A percentile compares a stretch with the other conserved stretches of the same genome.
phyloP scores from a whole-genome alignment of 30 jellyfish, hydroid and myxozoan species.

The Hydractinia echinata region DNA sequence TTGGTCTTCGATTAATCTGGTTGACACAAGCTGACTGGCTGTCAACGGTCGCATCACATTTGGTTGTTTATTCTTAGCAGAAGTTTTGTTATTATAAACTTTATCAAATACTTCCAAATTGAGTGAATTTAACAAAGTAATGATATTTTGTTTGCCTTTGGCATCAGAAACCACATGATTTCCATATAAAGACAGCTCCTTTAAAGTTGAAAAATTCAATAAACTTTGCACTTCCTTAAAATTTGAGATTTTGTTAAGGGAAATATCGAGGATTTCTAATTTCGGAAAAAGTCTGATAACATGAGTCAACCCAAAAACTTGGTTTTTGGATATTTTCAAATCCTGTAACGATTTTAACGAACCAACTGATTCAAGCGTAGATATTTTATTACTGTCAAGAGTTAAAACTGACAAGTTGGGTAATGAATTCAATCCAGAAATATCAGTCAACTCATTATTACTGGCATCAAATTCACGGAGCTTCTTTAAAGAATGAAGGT shows the following conservation, averaged over 20 bases:
- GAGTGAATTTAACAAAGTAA: neutral
- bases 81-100: neutral
- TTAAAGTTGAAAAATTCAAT: neutral
- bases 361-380: neutral
- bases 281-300: constrained; percentile 14
- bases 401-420: constrained; percentile 7
- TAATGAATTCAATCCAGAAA: constrained; percentile 26
- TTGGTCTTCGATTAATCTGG: constrained; percentile 28
- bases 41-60: constrained; percentile 44
- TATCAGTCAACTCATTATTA: constrained; percentile 3
- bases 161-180: constrained; percentile 13
- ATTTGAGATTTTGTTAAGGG: neutral
- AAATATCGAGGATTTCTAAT: constrained; percentile 10
- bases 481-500: constrained; percentile 22
- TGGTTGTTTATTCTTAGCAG: constrained; percentile 1
- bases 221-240: neutral
- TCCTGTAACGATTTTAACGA: constrained; percentile 8
- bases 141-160: neutral
- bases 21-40: constrained; percentile 34
- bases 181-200: constrained; percentile 18
- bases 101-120: constrained; percentile 17
- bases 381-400: constrained; percentile 20
- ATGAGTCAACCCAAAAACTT: neutral
- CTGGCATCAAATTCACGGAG: constrained; percentile 33
- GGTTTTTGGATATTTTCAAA: constrained; percentile 12